These are phyloP conservation scores for Caloenas nicobarica DNA, from an alignment of 2,113 vertebrate genomes.

Conservation along the genomic window DNA sequence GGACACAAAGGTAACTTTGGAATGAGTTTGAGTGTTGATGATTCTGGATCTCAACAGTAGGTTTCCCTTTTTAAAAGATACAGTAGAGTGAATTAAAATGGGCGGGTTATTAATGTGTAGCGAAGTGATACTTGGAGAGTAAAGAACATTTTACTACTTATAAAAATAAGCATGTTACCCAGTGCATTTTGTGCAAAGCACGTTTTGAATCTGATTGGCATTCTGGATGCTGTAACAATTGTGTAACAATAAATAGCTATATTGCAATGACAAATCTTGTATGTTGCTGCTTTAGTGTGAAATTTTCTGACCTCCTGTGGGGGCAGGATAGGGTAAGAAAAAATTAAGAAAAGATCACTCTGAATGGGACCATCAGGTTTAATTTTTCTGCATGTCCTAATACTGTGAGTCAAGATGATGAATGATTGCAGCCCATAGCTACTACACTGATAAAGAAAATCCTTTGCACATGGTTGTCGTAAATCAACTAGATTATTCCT, in stretches of 20 bases:
- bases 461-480: not conserved
- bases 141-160: not conserved
- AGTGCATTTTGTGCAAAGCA: not conserved
- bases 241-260: not conserved
- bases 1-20: slow-evolving; percentile 93
- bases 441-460: not conserved
- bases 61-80: not conserved
- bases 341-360: not conserved
- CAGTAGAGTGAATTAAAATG: not conserved
- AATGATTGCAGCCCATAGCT: not conserved
- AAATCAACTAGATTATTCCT: not conserved
- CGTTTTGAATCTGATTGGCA: not conserved
- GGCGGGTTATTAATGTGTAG: not conserved
- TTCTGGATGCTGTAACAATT: not conserved
- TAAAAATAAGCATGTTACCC: not conserved
- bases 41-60: not conserved
- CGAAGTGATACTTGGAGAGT: not conserved
- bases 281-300: not conserved
- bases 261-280: not conserved
- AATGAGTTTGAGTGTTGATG: not conserved
- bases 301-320: not conserved
- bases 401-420: not conserved
- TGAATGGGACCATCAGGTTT: not conserved
- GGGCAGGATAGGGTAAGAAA: not conserved
- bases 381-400: not conserved